Percentiles rank a stretch among this genome's conserved stretches.
These are phyloP conservation scores for Typhlomys cinereus DNA, from an alignment of 2,113 vertebrate genomes.

Conservation along the genomic window DNA sequence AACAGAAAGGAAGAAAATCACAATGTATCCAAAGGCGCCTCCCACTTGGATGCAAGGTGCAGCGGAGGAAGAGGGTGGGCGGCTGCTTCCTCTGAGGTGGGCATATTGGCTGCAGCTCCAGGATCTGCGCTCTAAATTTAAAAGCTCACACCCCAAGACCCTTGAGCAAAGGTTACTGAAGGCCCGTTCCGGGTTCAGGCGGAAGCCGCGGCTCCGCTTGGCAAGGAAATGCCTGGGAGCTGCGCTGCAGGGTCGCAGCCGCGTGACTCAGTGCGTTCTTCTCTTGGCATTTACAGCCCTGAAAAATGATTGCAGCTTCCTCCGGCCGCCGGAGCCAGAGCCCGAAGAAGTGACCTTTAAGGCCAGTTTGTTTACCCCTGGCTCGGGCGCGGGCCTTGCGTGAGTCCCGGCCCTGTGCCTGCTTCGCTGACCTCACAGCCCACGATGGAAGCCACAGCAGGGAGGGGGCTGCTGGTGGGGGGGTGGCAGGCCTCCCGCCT, in stretches of 20 bases:
- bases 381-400: not conserved
- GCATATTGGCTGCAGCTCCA: conserved; percentile 2
- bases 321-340: conserved; percentile 75
- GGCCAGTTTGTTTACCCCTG: conserved; percentile 59
- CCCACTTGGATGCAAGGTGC: accelerated
- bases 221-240: conserved; percentile 87
- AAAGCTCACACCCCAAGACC: conserved; percentile 74
- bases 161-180: conserved; percentile 68
- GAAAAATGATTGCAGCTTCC: conserved; percentile 89
- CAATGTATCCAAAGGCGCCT: not conserved
- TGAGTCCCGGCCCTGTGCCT: not conserved
- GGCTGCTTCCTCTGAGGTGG: not conserved
- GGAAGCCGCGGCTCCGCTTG: conserved; percentile 84
- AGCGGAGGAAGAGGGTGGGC: not conserved
- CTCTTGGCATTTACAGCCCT: conserved; percentile 84
- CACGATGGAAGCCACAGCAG: not conserved
- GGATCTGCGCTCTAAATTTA: not conserved
- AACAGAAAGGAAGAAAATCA: not conserved
- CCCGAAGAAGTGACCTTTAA: conserved; percentile 83
- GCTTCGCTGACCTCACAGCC: not conserved
- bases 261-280: conserved; percentile 82
- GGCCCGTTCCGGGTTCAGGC: conserved; percentile 84
- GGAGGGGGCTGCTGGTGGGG: not conserved
- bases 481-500: not conserved
- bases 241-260: no score